phyloP scores from a whole-genome alignment of 2,797 vertebrate genomes.

The Catharus ustulatus region DNA sequence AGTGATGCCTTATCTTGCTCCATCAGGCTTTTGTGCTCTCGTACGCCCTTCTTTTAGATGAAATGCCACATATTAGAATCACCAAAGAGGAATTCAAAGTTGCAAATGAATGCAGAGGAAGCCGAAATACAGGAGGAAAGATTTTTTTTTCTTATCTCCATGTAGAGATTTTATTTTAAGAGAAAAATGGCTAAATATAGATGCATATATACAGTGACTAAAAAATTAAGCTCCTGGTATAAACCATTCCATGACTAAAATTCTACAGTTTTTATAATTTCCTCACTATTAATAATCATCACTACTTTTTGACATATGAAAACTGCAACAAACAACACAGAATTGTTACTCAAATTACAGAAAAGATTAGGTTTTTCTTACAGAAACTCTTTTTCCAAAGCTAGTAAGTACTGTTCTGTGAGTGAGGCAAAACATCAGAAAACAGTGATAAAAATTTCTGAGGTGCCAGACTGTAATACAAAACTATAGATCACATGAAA shows the following conservation, averaged over 20 bases:
- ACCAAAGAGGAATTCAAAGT: background rate
- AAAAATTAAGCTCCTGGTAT: background rate
- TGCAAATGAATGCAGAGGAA: background rate
- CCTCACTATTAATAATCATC: background rate
- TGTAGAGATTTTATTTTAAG: background rate
- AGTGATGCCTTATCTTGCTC: background rate
- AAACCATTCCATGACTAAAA: background rate
- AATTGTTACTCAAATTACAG: background rate
- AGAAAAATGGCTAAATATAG: background rate
- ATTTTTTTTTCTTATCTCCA: background rate
- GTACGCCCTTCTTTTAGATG: background rate
- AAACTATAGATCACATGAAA: constrained; percentile 31
- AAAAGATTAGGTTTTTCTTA: background rate
- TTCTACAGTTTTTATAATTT: background rate
- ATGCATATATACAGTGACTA: background rate
- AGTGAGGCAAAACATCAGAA: constrained; percentile 11
- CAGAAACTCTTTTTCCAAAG: background rate
- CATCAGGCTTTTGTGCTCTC: background rate
- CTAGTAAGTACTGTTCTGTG: background rate
- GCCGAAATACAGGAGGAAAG: background rate
- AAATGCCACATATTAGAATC: background rate
- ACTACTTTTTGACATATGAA: background rate
- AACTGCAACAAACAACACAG: background rate
- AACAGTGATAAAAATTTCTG: background rate
- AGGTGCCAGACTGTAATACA: background rate